phyloP scores from a whole-genome alignment of 2,113 vertebrate genomes.

The Barbus barbus region DNA sequence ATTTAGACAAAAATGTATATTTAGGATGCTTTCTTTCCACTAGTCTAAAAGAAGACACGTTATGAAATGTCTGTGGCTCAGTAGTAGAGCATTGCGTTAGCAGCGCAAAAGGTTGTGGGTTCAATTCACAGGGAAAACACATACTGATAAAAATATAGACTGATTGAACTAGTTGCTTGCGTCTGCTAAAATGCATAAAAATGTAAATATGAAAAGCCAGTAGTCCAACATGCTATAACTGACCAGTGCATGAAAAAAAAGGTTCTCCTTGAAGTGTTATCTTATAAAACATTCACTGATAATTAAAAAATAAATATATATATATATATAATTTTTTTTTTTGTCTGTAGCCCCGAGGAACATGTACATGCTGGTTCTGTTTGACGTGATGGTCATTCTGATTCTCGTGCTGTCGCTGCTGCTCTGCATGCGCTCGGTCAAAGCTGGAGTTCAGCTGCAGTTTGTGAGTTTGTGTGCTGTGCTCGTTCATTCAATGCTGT shows the following conservation, averaged over 20 bases:
- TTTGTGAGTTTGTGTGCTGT: conserved; percentile 70
- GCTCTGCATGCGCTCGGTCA: conserved; percentile 86
- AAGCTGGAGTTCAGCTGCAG: conserved; percentile 85
- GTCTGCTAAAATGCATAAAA: no score
- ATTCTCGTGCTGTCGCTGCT: conserved; percentile 81
- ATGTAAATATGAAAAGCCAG: no score
- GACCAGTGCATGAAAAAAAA: background rate
- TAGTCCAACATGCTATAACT: background rate
- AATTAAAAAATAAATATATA: background rate
- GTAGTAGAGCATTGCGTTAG: no score
- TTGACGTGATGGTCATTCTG: conserved; percentile 86
- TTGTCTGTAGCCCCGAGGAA: conserved; percentile 81
- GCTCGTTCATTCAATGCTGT: background rate
- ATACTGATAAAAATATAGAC: no score
- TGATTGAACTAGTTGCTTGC: no score
- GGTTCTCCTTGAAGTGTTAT: no score
- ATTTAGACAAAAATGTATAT: background rate
- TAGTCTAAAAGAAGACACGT: background rate
- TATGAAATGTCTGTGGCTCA: no score
- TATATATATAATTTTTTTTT: no score
- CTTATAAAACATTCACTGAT: no score
- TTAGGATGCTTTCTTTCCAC: background rate
- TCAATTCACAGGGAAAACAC: no score
- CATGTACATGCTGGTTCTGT: conserved; percentile 86
- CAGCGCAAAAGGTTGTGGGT: no score